A percentile compares a stretch with the other conserved stretches of the same genome.
These are phyloP conservation scores for Coccyzus lansbergi DNA, from an alignment of 2,797 vertebrate genomes.

Conservation along the genomic window DNA sequence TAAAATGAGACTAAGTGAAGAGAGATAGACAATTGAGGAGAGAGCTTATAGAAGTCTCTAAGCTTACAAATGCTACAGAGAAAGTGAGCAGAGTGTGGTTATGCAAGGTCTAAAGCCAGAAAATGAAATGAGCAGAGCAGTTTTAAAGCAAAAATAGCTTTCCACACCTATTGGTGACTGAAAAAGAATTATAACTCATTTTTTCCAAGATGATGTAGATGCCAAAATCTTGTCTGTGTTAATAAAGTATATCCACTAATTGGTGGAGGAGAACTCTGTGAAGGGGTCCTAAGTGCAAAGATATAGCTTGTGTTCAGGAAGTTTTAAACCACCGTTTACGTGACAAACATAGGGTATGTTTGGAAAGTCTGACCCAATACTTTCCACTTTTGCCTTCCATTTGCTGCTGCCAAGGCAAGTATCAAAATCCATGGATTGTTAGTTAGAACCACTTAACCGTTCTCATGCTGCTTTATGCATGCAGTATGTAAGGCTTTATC, in stretches of 20 bases:
- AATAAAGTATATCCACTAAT: neutral
- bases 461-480: neutral
- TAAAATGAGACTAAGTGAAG: neutral
- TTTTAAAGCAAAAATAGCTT: neutral
- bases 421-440: no score
- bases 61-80: neutral
- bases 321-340: neutral
- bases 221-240: neutral
- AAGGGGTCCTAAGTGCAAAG: neutral
- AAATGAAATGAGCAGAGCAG: neutral
- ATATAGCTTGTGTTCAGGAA: neutral
- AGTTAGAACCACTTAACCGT: no score
- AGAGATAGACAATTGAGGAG: neutral
- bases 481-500: neutral
- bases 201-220: neutral
- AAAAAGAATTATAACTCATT: neutral
- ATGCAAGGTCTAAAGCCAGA: neutral
- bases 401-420: no score
- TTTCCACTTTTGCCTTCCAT: no score
- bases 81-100: neutral
- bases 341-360: rapidly evolving
- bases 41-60: neutral
- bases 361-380: neutral
- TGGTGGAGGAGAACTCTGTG: neutral
- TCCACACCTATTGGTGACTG: neutral